Base-by-base conservation (phyloP, 2,888 invertebrate genomes). In the Xestia xanthographa region DNA sequence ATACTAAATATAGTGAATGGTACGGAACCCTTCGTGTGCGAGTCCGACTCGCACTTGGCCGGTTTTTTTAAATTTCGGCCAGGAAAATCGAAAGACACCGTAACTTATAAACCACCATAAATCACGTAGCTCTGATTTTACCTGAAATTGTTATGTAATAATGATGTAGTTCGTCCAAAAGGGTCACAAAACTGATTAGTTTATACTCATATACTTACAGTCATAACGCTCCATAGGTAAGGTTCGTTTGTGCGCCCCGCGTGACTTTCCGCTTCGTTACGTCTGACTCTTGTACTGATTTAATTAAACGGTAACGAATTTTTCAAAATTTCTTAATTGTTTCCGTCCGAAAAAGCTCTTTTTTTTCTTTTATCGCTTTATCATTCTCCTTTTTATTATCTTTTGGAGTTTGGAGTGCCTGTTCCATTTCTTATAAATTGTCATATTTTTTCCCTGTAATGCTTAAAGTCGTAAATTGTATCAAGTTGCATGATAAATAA, bases 221-320 rank as follows among this genome's bases (percentile, higher is more conserved):
- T 38, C 22, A 62, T 34, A 34, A 53, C 9, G 60, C 62, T 73
- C 76, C 78, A 83, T 85, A 77, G 76, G 81, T 81, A 85, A 84
- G 82, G 86, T 89, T 88, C 84, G 88, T 88, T 87, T 82, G 89
- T 87, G 82, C 82, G 81, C 88, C 80, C 88, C 91, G 90, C 93
- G 91, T 92, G 92, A 93, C 93, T 89, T 89, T 87, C 92, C 90
- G 95, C 91, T 92, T 94, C 94, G 95, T 93, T 95, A 92, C 91
- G 81, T 90, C 41, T 87, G 82, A 90, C 88, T 89, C 87, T 88
- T 89, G 90, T 91, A 90, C 92, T 93, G 93, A 95, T 95, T 95
- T 93, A 95, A 95, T 95, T 95, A 94, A 92, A 88, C 87, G 86
- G 90, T 86, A 90, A 91, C 91, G 90, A 91, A 91, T 92, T 92